Evolutionary conservation across 2,113 vertebrate genomes (phyloP).

Genomic region (Cariama cristata): DNA sequence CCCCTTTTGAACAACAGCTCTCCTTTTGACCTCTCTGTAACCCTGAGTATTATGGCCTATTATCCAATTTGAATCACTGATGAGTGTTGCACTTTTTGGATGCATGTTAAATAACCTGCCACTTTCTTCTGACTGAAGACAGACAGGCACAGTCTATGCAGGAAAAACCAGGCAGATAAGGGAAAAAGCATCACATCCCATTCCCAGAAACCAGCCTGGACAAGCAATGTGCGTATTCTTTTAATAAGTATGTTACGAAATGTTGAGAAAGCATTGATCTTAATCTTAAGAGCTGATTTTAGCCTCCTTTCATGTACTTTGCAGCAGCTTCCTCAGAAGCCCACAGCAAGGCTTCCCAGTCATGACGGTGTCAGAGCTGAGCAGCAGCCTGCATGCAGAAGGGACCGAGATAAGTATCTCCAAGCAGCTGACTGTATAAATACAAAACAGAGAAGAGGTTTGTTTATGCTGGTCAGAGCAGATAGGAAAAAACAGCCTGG

Average conservation of each 20-base stretch:
- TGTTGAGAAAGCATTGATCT: conserved; percentile 34
- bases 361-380: neutral
- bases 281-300: conserved; percentile 35
- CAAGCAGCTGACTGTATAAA: neutral
- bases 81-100: neutral
- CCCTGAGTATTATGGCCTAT: neutral
- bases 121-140: conserved; percentile 37
- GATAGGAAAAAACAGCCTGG: neutral
- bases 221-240: neutral
- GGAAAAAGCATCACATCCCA: neutral
- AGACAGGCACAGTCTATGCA: neutral
- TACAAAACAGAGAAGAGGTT: neutral
- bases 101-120: neutral
- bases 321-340: conserved; percentile 3
- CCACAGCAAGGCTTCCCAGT: neutral
- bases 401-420: neutral
- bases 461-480: neutral
- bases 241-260: conserved; percentile 17
- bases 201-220: conserved; percentile 29
- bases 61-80: conserved; percentile 18
- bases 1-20: neutral
- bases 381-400: neutral
- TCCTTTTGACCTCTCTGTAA: neutral
- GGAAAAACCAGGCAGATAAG: conserved; percentile 32
- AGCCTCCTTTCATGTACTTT: conserved; percentile 4